Percentiles rank a stretch among this genome's conserved stretches.
Evolutionary conservation across 1,140 invertebrate genomes (phyloP).

Genomic region (Bombus sylvicola): DNA sequence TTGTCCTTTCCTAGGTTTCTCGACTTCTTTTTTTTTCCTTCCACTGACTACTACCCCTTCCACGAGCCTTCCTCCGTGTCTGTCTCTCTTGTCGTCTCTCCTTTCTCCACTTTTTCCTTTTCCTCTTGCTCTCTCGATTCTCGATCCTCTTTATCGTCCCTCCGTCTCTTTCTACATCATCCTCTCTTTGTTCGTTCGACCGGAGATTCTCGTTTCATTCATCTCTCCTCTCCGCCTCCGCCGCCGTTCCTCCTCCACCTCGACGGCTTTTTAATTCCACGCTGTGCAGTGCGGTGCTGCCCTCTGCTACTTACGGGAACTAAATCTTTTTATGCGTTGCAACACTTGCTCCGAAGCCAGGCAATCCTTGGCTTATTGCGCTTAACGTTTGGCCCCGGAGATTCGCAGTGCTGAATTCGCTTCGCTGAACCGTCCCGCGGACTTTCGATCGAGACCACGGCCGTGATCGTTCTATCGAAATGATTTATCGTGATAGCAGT

Average conservation of each 20-base stretch:
- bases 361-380: constrained; percentile 30
- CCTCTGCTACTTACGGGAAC: constrained; percentile 78
- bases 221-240: constrained; percentile 65
- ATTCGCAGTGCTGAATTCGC: not conserved
- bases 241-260: constrained; percentile 45
- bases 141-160: not conserved
- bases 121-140: constrained; percentile 12
- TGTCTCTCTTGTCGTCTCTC: constrained; percentile 5
- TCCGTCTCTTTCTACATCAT: not conserved
- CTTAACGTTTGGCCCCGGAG: not conserved
- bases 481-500: not conserved
- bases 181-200: constrained; percentile 11
- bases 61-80: constrained; percentile 23
- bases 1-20: constrained; percentile 32
- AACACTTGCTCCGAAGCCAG: constrained; percentile 41
- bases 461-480: constrained; percentile 10
- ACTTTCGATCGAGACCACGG: not conserved
- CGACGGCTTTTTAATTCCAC: constrained; percentile 71
- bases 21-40: constrained; percentile 39
- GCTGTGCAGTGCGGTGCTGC: constrained; percentile 77
- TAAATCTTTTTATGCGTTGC: constrained; percentile 69
- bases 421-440: not conserved
- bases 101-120: not conserved
- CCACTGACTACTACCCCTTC: constrained; percentile 41
- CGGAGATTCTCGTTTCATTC: constrained; percentile 50